Percentiles rank a stretch among this genome's conserved stretches.
phyloP scores from a whole-genome alignment of 30 jellyfish, hydroid and myxozoan genomes.

The Cassiopea xamachana region DNA sequence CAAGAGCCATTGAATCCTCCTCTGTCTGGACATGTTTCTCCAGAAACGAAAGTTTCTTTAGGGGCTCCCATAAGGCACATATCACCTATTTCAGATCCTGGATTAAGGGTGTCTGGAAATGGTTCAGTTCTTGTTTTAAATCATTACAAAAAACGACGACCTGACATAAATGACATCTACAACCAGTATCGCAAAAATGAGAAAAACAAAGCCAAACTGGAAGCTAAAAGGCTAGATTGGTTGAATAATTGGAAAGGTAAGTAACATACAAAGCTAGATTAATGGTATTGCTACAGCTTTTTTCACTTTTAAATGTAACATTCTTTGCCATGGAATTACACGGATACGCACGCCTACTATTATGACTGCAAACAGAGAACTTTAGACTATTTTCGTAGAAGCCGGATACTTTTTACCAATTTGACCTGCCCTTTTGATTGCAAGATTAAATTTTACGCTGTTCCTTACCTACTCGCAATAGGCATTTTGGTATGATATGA shows the following conservation, averaged over 20 bases:
- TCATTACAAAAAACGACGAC: constrained; percentile 4
- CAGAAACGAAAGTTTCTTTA: constrained; percentile 13
- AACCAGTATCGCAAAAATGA: constrained; percentile 30
- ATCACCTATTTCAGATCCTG: constrained; percentile 58
- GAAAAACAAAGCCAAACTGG: constrained; percentile 13
- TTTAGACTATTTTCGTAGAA: no score
- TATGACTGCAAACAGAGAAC: no score
- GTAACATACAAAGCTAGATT: not conserved
- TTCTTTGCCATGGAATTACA: no score
- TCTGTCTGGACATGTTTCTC: constrained; percentile 46
- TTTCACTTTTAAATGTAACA: no score
- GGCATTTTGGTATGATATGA: no score
- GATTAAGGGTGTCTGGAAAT: constrained; percentile 39
- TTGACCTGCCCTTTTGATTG: no score
- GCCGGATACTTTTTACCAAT: no score
- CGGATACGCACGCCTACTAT: no score
- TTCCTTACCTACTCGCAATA: no score
- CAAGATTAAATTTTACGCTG: no score
- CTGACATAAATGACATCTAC: constrained; percentile 34
- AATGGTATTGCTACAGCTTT: no score
- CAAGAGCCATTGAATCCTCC: not conserved
- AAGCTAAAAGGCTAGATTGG: constrained; percentile 17
- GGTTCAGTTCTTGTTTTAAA: constrained; percentile 60
- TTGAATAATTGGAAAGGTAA: constrained; percentile 50
- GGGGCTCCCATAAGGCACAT: constrained; percentile 31